phyloP scores from a whole-genome alignment of 1,140 invertebrate genomes.

The Drosophila pachea region DNA sequence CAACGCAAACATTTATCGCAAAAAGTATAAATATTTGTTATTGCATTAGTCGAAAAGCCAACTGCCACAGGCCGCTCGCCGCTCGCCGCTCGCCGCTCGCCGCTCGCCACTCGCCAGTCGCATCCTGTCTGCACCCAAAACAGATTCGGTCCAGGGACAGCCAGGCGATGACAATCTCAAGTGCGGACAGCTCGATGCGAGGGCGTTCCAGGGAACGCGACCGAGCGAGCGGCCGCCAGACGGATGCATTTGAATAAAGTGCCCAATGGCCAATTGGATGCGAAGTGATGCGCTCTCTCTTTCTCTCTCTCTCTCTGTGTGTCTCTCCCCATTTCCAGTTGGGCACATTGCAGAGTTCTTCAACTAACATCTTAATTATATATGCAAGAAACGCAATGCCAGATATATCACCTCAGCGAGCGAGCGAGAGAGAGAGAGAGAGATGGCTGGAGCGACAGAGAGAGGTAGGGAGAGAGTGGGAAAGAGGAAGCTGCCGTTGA shows the following conservation, averaged over 20 bases:
- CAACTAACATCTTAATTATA: slow-evolving; percentile 68
- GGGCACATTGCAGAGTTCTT: slow-evolving; percentile 7
- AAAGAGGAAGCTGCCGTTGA: not conserved
- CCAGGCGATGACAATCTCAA: slow-evolving; percentile 63
- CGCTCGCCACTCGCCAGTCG: slow-evolving; percentile 5
- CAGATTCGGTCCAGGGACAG: not conserved
- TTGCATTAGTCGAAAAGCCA: slow-evolving; percentile 56
- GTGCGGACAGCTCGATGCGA: slow-evolving; percentile 30
- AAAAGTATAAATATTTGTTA: slow-evolving; percentile 78
- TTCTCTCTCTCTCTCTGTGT: no score
- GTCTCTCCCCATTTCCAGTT: slow-evolving; percentile 13
- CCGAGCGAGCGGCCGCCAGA: not conserved
- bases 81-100: no score
- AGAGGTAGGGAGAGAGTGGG: no score
- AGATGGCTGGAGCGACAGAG: not conserved
- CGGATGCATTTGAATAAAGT: slow-evolving; percentile 10
- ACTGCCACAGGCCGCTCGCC: no score
- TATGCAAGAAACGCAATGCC: slow-evolving; percentile 64
- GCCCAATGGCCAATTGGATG: slow-evolving; percentile 34
- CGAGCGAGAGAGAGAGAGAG: slow-evolving; percentile 13
- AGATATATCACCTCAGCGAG: slow-evolving; percentile 65
- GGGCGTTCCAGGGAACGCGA: not conserved
- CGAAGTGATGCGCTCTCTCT: no score
- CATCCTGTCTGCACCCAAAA: slow-evolving; percentile 23
- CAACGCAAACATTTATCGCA: slow-evolving; percentile 77